Conservation (phyloP, 2,113 vertebrate species). For the Dipodomys merriami region DNA sequence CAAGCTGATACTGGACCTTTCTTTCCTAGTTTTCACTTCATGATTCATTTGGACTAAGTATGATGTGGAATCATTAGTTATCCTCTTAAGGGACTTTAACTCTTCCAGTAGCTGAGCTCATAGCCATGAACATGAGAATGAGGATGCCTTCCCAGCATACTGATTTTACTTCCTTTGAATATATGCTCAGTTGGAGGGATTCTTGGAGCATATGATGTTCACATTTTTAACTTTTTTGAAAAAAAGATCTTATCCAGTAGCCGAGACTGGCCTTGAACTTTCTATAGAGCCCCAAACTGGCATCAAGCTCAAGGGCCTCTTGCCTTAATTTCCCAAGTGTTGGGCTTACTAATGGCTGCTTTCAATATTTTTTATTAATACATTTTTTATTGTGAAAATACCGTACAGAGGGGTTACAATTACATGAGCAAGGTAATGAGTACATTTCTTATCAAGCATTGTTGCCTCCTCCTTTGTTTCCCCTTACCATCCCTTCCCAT, state of each 20-base stretch:
- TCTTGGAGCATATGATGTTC: neutral
- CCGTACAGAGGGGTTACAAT: too few relatives aligned
- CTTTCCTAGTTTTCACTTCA: slow-evolving; percentile 1
- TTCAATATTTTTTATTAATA: too few relatives aligned
- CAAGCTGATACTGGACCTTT: neutral
- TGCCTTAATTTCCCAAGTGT: neutral
- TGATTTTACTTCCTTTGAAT: neutral
- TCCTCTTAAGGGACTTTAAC: neutral
- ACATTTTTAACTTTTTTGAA: neutral
- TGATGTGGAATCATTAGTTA: neutral
- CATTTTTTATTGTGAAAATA: too few relatives aligned
- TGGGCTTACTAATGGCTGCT: neutral
- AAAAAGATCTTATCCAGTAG: neutral
- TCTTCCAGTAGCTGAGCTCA: neutral
- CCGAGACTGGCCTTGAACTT: neutral
- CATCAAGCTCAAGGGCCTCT: neutral
- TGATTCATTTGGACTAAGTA: slow-evolving; percentile 7
- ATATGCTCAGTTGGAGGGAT: neutral
- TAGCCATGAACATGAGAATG: neutral
- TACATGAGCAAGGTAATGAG: too few relatives aligned
- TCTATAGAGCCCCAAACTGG: neutral
- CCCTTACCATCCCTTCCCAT: too few relatives aligned
- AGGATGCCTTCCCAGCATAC: neutral
- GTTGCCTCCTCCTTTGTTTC: too few relatives aligned
- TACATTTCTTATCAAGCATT: too few relatives aligned